Base-by-base conservation (phyloP, 2,113 vertebrate genomes). In the Lycaon pictus region DNA sequence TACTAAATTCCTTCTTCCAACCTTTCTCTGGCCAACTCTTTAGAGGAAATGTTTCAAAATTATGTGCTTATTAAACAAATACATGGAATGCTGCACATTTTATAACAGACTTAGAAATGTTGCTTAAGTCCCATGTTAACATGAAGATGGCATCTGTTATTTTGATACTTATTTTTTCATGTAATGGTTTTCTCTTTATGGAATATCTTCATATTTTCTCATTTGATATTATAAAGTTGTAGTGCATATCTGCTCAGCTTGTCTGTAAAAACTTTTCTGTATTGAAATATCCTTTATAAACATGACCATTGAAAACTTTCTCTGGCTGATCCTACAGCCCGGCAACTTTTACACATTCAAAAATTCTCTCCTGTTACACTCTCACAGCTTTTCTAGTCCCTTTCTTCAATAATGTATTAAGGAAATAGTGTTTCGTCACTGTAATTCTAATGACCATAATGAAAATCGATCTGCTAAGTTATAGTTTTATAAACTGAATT, bases 351-450 rank as follows among this genome's bases (percentile, higher is more conserved):
- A 32, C 29, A 51, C 6, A 56, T 93, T 90, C 15, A 67, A 43
- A 69, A 77, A 48, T 72, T 23, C 13, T 62, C 5, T 86, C 3
- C 7, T 11, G 22, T 92, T 92, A 29, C 5, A 19, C 2, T 10
- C 35, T 94, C 43, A 60, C 23, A 67, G 7, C 25, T 5, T 89
- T 84, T 93, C 63, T 69, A 53, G 6, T 72, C 4, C 87, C 23
- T 88, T 87, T 91, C 12, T 20, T 88, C 48, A 72, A 53, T 37
- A 87, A 20, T 76, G 13, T 51, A 29, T 80, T 91, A 90, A 81
- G 11, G 80, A 88, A 93, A 51, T 96, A 77, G 65, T 27, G 63
- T 63, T 93, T 82, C 81, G 19, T 56, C n/a, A 81, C 22, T n/a
- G 4, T 32, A 71, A 58, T 76, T 82, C 23, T 84, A 58, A 76